Conservation (phyloP, 2,113 vertebrate species). For the Nesogale talazaci region DNA sequence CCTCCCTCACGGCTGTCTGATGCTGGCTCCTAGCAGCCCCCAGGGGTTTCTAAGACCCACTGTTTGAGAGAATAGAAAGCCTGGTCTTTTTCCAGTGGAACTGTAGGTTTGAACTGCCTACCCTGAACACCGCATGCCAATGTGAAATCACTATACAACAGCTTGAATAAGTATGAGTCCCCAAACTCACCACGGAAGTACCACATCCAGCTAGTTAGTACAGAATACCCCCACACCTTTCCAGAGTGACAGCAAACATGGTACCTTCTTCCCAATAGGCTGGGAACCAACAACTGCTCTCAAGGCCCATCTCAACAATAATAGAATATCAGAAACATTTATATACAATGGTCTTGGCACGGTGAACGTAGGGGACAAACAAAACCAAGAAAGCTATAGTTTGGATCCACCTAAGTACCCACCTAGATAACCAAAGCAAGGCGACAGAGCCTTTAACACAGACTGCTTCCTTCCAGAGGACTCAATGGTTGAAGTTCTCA, state of each 20-base stretch:
- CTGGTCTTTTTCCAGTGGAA: too few relatives aligned
- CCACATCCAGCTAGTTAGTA: neutral
- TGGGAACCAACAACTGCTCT: neutral
- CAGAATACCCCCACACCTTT: neutral
- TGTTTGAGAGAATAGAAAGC: too few relatives aligned
- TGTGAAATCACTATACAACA: neutral
- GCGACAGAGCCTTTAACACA: neutral
- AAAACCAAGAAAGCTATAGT: neutral
- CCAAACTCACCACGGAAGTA: rapidly evolving
- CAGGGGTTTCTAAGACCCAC: too few relatives aligned
- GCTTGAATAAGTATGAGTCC: neutral
- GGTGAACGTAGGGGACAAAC: neutral
- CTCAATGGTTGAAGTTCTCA: neutral
- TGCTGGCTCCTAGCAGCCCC: too few relatives aligned
- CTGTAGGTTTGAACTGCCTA: too few relatives aligned
- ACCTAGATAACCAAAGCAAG: neutral
- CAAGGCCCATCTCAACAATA: slow-evolving; percentile 32
- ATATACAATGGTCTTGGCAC: neutral
- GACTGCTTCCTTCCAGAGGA: neutral
- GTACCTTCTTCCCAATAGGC: neutral
- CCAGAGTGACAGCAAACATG: neutral
- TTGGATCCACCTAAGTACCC: neutral
- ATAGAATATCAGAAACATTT: neutral
- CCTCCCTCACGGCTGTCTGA: too few relatives aligned
- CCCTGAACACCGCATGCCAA: too few relatives aligned